These are phyloP conservation scores for Cromileptes altivelis DNA, from an alignment of 2,113 vertebrate species.

Conservation along the genomic window DNA sequence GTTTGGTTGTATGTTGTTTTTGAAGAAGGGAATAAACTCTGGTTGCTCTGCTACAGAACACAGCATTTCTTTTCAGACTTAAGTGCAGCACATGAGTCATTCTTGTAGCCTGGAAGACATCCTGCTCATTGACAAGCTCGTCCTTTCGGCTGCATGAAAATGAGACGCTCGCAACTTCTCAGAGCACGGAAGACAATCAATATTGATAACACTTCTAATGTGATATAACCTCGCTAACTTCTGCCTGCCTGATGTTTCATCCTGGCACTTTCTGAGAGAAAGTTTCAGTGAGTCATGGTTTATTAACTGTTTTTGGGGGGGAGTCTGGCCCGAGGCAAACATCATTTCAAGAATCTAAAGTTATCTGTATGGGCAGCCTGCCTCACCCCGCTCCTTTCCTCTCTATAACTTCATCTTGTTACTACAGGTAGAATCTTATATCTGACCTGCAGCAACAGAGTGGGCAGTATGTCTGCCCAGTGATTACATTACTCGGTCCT, in stretches of 20 bases:
- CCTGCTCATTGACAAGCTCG: conserved; percentile 19
- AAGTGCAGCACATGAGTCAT: not conserved
- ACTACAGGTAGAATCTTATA: conserved; percentile 33
- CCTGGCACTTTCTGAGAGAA: conserved; percentile 43
- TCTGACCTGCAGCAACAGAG: conserved; percentile 36
- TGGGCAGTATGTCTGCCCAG: conserved; percentile 14
- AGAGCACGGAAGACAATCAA: conserved; percentile 46
- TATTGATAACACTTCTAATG: conserved; percentile 59
- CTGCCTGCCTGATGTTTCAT: conserved; percentile 45
- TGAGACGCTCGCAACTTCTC: conserved; percentile 39
- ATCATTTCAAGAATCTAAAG: conserved; percentile 55
- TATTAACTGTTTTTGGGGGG: conserved; percentile 49
- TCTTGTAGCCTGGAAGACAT: conserved; percentile 3
- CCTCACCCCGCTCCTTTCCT: conserved; percentile 29
- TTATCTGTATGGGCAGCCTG: conserved; percentile 39
- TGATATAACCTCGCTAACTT: conserved; percentile 48
- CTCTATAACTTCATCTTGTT: conserved; percentile 36
- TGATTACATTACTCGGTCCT: conserved; percentile 17
- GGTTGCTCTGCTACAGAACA: not conserved
- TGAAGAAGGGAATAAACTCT: not conserved
- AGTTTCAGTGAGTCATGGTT: conserved; percentile 64
- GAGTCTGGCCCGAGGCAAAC: conserved; percentile 58
- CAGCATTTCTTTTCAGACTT: not conserved
- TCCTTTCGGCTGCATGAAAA: conserved; percentile 43
- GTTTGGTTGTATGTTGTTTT: not conserved